Evolutionary conservation across 2,888 invertebrate genomes (phyloP).

Genomic region (Branchipolynoe longqiensis): DNA sequence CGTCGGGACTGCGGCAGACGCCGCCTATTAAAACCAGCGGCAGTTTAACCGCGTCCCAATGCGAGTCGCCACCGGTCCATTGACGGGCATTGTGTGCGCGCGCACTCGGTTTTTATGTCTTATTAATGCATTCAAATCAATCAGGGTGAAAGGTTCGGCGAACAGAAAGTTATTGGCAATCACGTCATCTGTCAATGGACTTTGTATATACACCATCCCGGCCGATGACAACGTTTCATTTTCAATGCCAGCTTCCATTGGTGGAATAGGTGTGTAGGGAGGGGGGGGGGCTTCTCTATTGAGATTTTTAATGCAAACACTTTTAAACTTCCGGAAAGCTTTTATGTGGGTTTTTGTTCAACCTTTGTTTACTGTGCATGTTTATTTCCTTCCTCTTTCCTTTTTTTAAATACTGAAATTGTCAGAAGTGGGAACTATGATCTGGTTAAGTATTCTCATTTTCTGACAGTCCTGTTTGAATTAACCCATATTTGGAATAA

Average conservation of each 20-base stretch:
- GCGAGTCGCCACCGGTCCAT: not conserved
- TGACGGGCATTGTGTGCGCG: constrained; percentile 40
- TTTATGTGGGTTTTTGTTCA: too few relatives aligned
- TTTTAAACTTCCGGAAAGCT: constrained; percentile 40
- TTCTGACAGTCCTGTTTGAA: too few relatives aligned
- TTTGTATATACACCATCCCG: constrained; percentile 42
- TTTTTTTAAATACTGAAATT: too few relatives aligned
- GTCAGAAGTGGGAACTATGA: too few relatives aligned
- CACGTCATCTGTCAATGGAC: constrained; percentile 48
- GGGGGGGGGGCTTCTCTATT: not conserved
- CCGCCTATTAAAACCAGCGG: constrained; percentile 39
- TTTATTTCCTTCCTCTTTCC: too few relatives aligned
- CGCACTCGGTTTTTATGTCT: constrained; percentile 37
- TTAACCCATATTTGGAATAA: too few relatives aligned
- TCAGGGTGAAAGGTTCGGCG: constrained; percentile 27
- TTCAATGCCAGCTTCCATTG: not conserved
- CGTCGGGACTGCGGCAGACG: not conserved
- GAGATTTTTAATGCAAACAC: constrained; percentile 18
- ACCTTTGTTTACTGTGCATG: too few relatives aligned
- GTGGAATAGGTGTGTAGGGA: not conserved
- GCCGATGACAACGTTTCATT: constrained; percentile 49
- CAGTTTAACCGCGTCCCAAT: constrained; percentile 32
- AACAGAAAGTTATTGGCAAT: constrained; percentile 50
- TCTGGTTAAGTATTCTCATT: too few relatives aligned
- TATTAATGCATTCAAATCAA: constrained; percentile 50